These are phyloP conservation scores for Astyanax mexicanus DNA, from an alignment of 2,797 vertebrate genomes.

Conservation along the genomic window DNA sequence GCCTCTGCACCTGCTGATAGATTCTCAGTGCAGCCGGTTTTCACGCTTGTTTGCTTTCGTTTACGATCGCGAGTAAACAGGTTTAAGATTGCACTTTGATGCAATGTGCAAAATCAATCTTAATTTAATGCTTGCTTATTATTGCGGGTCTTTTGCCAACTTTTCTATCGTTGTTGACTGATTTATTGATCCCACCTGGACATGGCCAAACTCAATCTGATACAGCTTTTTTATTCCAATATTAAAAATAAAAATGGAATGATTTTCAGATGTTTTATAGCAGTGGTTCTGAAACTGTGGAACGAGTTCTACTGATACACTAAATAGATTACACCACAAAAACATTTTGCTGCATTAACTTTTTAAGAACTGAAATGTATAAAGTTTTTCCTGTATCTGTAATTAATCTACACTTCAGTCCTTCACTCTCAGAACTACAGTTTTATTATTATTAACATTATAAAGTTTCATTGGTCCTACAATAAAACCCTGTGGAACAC, in stretches of 20 bases:
- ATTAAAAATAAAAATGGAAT: not conserved
- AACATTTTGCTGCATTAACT: no score
- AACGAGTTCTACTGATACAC: no score
- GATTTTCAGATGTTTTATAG: not conserved
- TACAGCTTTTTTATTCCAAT: not conserved
- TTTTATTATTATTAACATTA: no score
- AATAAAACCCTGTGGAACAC: no score
- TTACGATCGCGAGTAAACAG: slow-evolving; percentile 70
- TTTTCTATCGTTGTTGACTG: slow-evolving; percentile 25
- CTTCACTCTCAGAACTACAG: no score
- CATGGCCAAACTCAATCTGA: not conserved
- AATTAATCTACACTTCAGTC: no score
- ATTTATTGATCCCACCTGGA: slow-evolving; percentile 24
- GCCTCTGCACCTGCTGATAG: slow-evolving; percentile 71
- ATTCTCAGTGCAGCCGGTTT: slow-evolving; percentile 67
- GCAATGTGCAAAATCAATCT: slow-evolving; percentile 62
- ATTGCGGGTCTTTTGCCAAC: slow-evolving; percentile 23
- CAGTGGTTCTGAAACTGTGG: no score
- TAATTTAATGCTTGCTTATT: slow-evolving; percentile 62
- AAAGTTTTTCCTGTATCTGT: no score
- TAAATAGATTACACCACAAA: no score
- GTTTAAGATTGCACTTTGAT: slow-evolving; percentile 65
- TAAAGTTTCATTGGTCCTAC: no score
- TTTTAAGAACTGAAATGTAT: no score
- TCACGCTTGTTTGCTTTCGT: slow-evolving; percentile 66